phyloP scores from a whole-genome alignment of 2,888 invertebrate genomes.

The Cryptosula pallasiana region DNA sequence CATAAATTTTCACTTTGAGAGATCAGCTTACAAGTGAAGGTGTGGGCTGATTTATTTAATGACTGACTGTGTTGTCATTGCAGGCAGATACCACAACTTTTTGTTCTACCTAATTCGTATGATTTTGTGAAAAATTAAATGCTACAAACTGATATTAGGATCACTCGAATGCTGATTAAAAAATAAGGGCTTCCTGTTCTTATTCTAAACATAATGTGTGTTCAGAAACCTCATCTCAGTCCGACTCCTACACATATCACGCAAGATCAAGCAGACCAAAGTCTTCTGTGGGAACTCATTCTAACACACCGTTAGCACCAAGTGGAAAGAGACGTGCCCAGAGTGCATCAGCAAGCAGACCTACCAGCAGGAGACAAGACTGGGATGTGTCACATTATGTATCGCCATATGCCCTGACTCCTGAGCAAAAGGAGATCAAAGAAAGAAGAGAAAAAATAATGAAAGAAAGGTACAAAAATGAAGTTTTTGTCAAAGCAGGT shows the following conservation, averaged over 20 bases:
- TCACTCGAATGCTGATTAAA: no score
- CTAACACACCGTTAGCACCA: constrained; percentile 9
- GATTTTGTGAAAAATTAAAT: no score
- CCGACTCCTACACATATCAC: not conserved
- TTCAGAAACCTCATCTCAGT: not conserved
- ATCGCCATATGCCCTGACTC: constrained; percentile 45
- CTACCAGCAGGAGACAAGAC: constrained; percentile 26
- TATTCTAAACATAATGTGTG: no score
- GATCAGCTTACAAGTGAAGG: no score
- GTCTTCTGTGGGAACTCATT: constrained; percentile 31
- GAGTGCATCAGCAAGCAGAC: constrained; percentile 32
- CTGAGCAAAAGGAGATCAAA: constrained; percentile 31
- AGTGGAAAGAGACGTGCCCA: constrained; percentile 35
- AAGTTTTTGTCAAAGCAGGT: no score
- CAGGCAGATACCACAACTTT: no score
- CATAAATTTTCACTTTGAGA: no score
- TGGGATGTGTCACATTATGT: constrained; percentile 36
- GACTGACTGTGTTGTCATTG: no score
- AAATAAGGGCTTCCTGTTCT: no score
- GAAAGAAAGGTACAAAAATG: constrained; percentile 10
- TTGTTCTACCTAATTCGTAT: no score
- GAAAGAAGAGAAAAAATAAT: constrained; percentile 25
- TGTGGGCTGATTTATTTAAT: no score
- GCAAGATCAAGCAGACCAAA: constrained; percentile 31
- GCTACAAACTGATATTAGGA: no score